Percentiles rank a stretch among this genome's conserved stretches.
phyloP scores from a whole-genome alignment of 2,888 invertebrate genomes.

The Trissonchulus latispiculum region DNA sequence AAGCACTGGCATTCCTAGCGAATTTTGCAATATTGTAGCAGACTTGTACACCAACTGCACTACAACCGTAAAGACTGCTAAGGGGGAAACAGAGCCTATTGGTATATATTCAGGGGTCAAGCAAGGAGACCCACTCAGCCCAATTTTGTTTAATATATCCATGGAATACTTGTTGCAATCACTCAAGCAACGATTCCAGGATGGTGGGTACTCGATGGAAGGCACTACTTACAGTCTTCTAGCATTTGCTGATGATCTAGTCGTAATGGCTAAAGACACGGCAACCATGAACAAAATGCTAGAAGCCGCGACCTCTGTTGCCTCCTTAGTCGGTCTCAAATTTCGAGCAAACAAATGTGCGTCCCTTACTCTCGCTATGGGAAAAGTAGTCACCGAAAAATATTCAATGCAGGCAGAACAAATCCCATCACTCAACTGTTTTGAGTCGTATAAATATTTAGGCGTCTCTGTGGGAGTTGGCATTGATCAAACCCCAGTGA shows the following conservation, averaged over 20 bases:
- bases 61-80: slow-evolving; percentile 5
- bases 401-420: not conserved
- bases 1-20: slow-evolving; percentile 4
- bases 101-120: slow-evolving; percentile 35
- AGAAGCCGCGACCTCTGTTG: not conserved
- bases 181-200: too few relatives aligned
- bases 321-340: not conserved
- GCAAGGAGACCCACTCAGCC: slow-evolving; percentile 42
- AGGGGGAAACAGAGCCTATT: slow-evolving; percentile 25
- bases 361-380: not conserved
- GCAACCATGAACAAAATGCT: slow-evolving; percentile 23
- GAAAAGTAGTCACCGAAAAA: not conserved
- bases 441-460: not conserved
- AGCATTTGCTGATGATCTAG: slow-evolving; percentile 33
- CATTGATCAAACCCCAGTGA: not conserved
- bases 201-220: too few relatives aligned
- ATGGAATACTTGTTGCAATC: slow-evolving; percentile 33
- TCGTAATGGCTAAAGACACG: slow-evolving; percentile 23
- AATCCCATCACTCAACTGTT: not conserved
- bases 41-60: slow-evolving; percentile 15
- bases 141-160: slow-evolving; percentile 41
- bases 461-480: not conserved
- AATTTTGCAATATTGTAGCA: not conserved
- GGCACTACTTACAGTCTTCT: not conserved
- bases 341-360: slow-evolving; percentile 16